phyloP scores from a whole-genome alignment of 2,113 vertebrate species.

The Dasyornis broadbenti region DNA sequence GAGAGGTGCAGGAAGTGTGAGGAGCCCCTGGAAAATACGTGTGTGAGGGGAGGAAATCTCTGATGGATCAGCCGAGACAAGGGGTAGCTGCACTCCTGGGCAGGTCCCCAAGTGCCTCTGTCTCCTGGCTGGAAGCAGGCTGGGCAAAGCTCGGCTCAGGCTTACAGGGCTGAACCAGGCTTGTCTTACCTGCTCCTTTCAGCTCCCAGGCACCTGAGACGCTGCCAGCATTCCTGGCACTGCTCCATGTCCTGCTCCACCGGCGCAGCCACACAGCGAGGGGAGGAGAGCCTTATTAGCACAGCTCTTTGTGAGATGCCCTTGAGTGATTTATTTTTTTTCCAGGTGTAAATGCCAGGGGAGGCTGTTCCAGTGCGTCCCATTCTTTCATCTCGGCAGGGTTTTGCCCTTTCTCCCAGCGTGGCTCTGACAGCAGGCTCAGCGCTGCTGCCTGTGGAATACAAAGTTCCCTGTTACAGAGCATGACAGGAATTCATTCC shows the following conservation, averaged over 20 bases:
- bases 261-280: neutral
- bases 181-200: neutral
- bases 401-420: conserved; percentile 64
- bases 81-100: neutral
- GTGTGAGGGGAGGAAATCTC: neutral
- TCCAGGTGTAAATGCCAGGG: conserved; percentile 58
- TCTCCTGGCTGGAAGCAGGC: neutral
- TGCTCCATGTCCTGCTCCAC: neutral
- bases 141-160: neutral
- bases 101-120: neutral
- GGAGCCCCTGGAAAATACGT: accelerated
- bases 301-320: conserved; percentile 39
- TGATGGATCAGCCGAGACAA: neutral
- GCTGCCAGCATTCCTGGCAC: neutral
- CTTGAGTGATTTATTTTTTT: conserved; percentile 34
- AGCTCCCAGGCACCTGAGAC: neutral
- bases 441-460: conserved; percentile 31
- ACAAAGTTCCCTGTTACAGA: neutral
- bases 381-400: conserved; percentile 58
- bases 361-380: conserved; percentile 34
- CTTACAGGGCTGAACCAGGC: neutral
- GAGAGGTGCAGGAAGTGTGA: neutral
- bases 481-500: conserved; percentile 50
- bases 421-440: conserved; percentile 53
- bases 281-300: conserved; percentile 30